A percentile compares a stretch with the other conserved stretches of the same genome.
These are phyloP conservation scores for Vannuccia rotundouncinata DNA, from an alignment of 2,888 invertebrate genomes.

Conservation along the genomic window DNA sequence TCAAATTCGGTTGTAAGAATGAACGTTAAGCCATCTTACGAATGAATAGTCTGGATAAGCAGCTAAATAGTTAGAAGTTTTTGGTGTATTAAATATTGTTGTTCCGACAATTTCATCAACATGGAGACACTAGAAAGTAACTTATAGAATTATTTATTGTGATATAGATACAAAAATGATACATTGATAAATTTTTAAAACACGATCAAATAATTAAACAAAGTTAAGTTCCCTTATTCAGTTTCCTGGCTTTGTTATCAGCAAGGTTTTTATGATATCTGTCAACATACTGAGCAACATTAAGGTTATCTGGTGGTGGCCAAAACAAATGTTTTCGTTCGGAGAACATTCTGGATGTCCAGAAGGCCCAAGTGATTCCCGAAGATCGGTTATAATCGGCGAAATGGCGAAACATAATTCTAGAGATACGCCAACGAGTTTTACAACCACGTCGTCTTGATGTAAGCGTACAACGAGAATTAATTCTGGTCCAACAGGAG, in stretches of 20 bases:
- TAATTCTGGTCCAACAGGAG: slow-evolving; percentile 48
- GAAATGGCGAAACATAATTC: slow-evolving; percentile 79
- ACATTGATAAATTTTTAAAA: no score
- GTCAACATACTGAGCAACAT: slow-evolving; percentile 36
- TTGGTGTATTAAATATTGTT: no score
- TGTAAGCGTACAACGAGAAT: slow-evolving; percentile 75
- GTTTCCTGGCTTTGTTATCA: slow-evolving; percentile 28
- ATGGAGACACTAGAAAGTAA: no score
- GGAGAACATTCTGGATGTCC: not conserved
- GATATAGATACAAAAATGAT: no score
- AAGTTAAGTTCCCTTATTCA: not conserved
- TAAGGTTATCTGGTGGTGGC: slow-evolving; percentile 37
- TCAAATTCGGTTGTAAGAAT: no score
- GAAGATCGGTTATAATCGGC: slow-evolving; percentile 87
- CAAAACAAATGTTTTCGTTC: slow-evolving; percentile 38
- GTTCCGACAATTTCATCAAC: no score
- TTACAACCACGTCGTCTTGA: slow-evolving; percentile 77
- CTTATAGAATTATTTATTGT: no score
- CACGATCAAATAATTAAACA: no score
- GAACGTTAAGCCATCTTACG: no score
- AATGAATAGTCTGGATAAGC: no score
- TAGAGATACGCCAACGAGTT: slow-evolving; percentile 73
- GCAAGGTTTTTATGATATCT: slow-evolving; percentile 36
- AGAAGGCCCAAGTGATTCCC: slow-evolving; percentile 74
- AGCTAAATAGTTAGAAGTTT: no score